Evolutionary conservation across 2,797 vertebrate genomes (phyloP).

Genomic region (Danio aesculapii): DNA sequence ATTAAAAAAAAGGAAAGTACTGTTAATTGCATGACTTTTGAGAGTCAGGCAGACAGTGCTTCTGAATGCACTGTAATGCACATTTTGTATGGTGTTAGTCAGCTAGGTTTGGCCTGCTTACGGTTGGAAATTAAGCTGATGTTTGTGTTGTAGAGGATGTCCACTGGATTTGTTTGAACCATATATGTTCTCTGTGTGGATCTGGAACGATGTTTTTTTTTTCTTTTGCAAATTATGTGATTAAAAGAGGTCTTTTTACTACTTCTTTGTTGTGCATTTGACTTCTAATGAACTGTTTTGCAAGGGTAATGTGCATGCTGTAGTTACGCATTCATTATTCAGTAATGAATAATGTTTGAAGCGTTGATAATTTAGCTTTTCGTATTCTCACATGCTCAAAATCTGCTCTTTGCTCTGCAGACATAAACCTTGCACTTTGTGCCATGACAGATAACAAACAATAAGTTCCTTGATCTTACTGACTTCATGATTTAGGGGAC

Average conservation of each 20-base stretch:
- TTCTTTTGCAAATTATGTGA: slow-evolving; percentile 73
- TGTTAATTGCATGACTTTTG: slow-evolving; percentile 27
- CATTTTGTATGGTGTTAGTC: slow-evolving; percentile 14
- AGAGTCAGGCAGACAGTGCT: slow-evolving; percentile 27
- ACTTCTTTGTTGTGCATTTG: slow-evolving; percentile 45
- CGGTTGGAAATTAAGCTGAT: slow-evolving; percentile 21
- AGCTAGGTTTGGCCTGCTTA: slow-evolving; percentile 8
- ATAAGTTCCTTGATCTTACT: slow-evolving; percentile 21
- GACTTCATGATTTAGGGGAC: background rate
- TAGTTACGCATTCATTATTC: background rate
- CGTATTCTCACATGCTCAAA: background rate
- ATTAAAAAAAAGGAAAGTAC: slow-evolving; percentile 8
- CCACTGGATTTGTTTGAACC: slow-evolving; percentile 21
- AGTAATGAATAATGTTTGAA: background rate
- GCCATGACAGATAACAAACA: slow-evolving; percentile 10
- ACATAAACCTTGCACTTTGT: slow-evolving; percentile 57
- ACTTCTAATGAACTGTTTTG: background rate
- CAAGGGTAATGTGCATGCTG: background rate
- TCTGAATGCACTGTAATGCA: slow-evolving; percentile 39
- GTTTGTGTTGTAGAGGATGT: slow-evolving; percentile 26
- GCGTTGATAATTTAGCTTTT: background rate
- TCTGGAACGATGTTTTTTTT: slow-evolving; percentile 23
- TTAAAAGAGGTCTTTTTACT: slow-evolving; percentile 73
- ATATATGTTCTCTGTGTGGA: slow-evolving; percentile 38
- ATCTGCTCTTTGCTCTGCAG: slow-evolving; percentile 47